Conservation (phyloP, 2,113 vertebrate genomes). For the Glaucidium brasilianum region DNA sequence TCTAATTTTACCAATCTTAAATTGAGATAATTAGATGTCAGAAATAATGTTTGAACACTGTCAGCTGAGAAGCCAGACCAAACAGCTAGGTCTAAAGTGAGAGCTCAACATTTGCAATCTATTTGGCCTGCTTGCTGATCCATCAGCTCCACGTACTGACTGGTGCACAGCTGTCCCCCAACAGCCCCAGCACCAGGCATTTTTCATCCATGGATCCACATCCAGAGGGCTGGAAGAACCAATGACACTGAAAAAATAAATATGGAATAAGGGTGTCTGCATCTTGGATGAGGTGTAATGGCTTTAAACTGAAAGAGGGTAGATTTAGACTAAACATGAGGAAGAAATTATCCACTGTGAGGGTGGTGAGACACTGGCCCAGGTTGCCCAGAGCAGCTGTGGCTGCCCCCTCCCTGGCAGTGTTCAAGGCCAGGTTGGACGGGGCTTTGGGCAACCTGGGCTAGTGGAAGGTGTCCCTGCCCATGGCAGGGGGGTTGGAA, state of each 20-base stretch:
- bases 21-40: not conserved
- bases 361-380: too few species aligned
- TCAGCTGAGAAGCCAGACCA: not conserved
- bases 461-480: too few species aligned
- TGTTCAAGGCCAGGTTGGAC: too few species aligned
- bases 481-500: too few species aligned
- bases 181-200: not conserved
- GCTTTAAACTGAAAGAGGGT: too few species aligned
- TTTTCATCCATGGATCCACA: not conserved
- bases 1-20: not conserved
- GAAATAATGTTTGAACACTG: not conserved
- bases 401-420: too few species aligned
- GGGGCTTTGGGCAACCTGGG: too few species aligned
- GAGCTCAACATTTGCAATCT: not conserved
- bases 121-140: not conserved
- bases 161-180: not conserved
- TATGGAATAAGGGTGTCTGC: too few species aligned
- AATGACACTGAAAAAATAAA: not conserved
- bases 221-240: not conserved
- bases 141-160: not conserved
- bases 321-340: too few species aligned
- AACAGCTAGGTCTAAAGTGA: not conserved
- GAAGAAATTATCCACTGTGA: too few species aligned
- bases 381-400: too few species aligned
- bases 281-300: too few species aligned